These are phyloP conservation scores for Eupeodes luniger DNA, from an alignment of 2,888 invertebrate species.

Conservation along the genomic window DNA sequence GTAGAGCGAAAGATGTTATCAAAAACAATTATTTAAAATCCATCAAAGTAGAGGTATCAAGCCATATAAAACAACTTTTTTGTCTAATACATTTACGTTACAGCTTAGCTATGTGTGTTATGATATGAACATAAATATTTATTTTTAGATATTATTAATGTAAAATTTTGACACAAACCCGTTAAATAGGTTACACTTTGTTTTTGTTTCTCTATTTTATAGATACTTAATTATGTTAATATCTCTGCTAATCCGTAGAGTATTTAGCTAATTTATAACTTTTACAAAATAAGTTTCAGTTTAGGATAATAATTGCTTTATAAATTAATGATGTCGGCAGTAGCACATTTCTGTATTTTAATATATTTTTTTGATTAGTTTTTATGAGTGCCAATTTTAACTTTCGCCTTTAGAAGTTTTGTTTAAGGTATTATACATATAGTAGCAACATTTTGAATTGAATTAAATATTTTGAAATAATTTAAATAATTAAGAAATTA, in stretches of 20 bases:
- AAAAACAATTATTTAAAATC: no score
- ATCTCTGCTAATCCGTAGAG: neutral
- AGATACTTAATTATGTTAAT: conserved; percentile 26
- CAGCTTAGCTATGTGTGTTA: no score
- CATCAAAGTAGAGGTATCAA: no score
- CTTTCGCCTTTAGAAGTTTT: neutral
- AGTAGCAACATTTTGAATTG: neutral
- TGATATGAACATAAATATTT: no score
- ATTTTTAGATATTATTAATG: no score
- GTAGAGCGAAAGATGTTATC: no score
- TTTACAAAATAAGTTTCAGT: no score
- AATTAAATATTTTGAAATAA: neutral
- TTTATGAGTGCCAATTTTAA: neutral
- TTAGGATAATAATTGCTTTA: neutral
- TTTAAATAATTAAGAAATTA: neutral
- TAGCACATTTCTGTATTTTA: neutral
- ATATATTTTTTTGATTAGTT: neutral
- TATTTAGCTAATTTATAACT: neutral
- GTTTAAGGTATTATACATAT: neutral
- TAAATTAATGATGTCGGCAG: conserved; percentile 2
- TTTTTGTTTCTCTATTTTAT: neutral
- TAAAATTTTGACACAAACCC: neutral
- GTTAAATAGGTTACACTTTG: neutral
- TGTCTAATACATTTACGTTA: no score
- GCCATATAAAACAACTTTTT: no score